These are phyloP conservation scores for Channa maculata DNA, from an alignment of 2,113 vertebrate genomes.

Conservation along the genomic window DNA sequence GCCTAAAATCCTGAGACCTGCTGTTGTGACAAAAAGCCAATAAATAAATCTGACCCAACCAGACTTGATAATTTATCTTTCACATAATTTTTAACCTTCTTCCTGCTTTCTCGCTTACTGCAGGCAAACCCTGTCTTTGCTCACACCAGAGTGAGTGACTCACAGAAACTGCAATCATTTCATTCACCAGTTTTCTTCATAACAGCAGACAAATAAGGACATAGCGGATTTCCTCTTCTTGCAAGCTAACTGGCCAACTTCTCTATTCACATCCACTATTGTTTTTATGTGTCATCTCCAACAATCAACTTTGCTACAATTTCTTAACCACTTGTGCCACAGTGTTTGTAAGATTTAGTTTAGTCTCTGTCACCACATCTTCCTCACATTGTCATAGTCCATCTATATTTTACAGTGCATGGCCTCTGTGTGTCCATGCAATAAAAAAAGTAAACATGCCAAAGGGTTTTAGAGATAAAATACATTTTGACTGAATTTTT, in stretches of 20 bases:
- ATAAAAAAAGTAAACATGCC: too few species aligned
- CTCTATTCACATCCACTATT: slow-evolving; percentile 46
- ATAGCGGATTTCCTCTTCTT: slow-evolving; percentile 73
- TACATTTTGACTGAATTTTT: too few species aligned
- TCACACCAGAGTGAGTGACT: slow-evolving; percentile 50
- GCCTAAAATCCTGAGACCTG: slow-evolving; percentile 6
- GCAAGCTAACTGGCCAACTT: slow-evolving; percentile 48
- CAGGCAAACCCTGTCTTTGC: slow-evolving; percentile 3
- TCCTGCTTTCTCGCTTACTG: background rate
- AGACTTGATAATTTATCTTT: background rate
- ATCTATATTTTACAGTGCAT: too few species aligned
- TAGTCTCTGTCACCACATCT: background rate
- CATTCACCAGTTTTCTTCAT: slow-evolving; percentile 69
- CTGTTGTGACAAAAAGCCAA: background rate
- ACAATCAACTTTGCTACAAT: slow-evolving; percentile 19
- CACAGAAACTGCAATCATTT: slow-evolving; percentile 58
- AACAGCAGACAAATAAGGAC: slow-evolving; percentile 65
- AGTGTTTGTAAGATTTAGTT: slow-evolving; percentile 18
- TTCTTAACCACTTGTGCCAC: slow-evolving; percentile 28
- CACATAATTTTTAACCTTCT: background rate
- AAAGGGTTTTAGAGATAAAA: too few species aligned
- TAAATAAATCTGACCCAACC: background rate
- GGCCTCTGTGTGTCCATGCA: too few species aligned
- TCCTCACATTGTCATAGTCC: background rate
- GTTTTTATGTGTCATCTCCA: slow-evolving; percentile 55